Evolutionary conservation across 2,888 invertebrate species (phyloP), one percentile per base, ranked within the genome.

Genomic region (Tinea semifulvella): DNA sequence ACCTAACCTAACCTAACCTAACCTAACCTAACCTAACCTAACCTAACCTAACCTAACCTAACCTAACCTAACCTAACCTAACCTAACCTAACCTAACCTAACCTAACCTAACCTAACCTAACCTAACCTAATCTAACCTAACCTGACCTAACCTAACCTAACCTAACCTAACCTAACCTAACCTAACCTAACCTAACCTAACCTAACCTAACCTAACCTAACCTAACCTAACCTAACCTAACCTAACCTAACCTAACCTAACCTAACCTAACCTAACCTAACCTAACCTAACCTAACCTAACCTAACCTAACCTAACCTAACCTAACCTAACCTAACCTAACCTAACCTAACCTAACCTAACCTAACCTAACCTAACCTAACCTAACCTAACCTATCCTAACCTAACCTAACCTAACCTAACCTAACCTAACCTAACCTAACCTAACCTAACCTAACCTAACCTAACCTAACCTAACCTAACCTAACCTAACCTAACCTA

Each of bases 281-380:
- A 49, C 48, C 50, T 50, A 53, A 51, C 51, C 52, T 53, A 51
- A 51, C 50, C 51, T 50, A 51, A 53, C 51, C 51, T 53, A 53
- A 53, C 51, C 51, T 50, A 53, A 50, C 50, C 51, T 51, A 51
- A 51, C 49, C 50, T 51, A 52, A 50, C 50, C 50, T 51, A 52
- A 51, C 50, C 50, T 48, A 51, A 49, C 50, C 50, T 49, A 50
- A 49, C 50, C 49, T 49, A 51, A 47, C 50, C 48, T 48, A 50
- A 49, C 50, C 50, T 50, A 52, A 50, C 50, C 49, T 49, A 52
- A 50, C 48, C 49, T 49, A 49, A 48, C 48, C 50, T 48, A 50
- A 49, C 49, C 50, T 48, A 49, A 48, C 47, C 48, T 48, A 47
- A 46, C 48, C 47, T 49, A 47, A 46, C 46, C 48, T 44, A 45